Base-by-base conservation (phyloP, 2,113 vertebrate species). In the Plestiodon gilberti region DNA sequence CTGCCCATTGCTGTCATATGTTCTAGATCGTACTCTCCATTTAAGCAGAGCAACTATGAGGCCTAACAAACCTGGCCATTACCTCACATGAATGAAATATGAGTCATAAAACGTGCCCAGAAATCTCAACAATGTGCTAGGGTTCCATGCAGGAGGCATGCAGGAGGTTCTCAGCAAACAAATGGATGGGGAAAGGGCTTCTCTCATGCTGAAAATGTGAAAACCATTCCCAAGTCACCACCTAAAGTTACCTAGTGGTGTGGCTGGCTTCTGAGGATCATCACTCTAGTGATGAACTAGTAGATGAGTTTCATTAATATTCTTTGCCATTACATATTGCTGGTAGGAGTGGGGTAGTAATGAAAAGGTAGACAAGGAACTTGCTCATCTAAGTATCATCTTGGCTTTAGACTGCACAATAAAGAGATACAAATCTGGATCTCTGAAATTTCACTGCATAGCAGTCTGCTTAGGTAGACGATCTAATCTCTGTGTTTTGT, bases 401-500 rank as follows among this genome's bases (percentile, higher is more conserved):
- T 79, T 91, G 86, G 74, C 90, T 91, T 89, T 81, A 84, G 82
- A 28, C 89, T 88, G 81, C 76, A 73, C 83, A 85, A 10, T 43
- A 85, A 67, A 77, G 30, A 88, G 84, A 92, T 88, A 78, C 48
- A 22, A 38, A 92, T 93, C 92, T 87, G 90, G 78, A 94, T 93
- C 91, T 89, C 87, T 62, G 82, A 94, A 89, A 87, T 91, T 95
- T 95, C 88, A 82, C 75, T 93, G 83, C 75, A 82, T 79, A 93
- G 89, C 85, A 92, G 77, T 87, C 91, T 92, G 43, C 84, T 87
- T 90, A 94, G 80, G 89, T 93, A 95, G 93, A 96, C 95, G 93
- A 96, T 95, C 90, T 95, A 96, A 96, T 96, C 94, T 96, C 92
- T 84, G 8, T 90, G 91, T 96, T 97, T 96, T 95, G 88, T 93